Evolutionary conservation across 2,888 invertebrate genomes (phyloP), one percentile per base, ranked within the genome.

Genomic region (Drosophila sordidapex): DNA sequence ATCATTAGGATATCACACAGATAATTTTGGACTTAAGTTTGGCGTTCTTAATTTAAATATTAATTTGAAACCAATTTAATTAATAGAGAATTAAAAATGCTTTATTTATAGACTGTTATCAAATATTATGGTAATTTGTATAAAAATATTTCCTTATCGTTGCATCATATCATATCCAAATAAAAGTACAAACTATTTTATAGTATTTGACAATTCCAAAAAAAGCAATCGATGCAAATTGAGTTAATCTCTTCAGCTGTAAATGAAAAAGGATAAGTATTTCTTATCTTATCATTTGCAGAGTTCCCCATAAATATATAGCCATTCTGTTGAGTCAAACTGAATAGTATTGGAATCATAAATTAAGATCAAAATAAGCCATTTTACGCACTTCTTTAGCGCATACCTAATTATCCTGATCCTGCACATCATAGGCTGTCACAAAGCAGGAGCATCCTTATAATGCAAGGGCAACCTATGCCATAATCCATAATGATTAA

Each of bases 381-480:
- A 99, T 95, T 62, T 7, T 7, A 94, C 99, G 99, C 76, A 99
- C 94, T 94, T 99, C 99, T 95, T 99, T 99, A 85, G 99, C 99
- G 93, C 98, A 96, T 52, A 21, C 21, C 21, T 99, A 99, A 94
- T 98, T 98, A 94, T 99, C 98, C 96, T 96, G 97, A 94, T 99
- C 99, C 93, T 99, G 99, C 92, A 99, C 99, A 94, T 99, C 99
- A 94, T 99, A 99, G 67, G 99, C 21, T 21, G 21, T 21, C 21
- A 21, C 81, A 99, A 99, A 90, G 99, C 99, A 94, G 98, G 98
- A 76, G 98, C 98, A 75, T 97, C 98, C 92, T 98, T 95, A 94
- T 98, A 98, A 94, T 98, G 99, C 99, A 99, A 99, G 27, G 99
- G 99, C 74, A 99, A 95, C 94, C 98, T 98, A 94, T 99, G 99